A percentile compares a stretch with the other conserved stretches of the same genome.
phyloP scores from a whole-genome alignment of 2,888 invertebrate genomes.

The Drosophila emarginata region DNA sequence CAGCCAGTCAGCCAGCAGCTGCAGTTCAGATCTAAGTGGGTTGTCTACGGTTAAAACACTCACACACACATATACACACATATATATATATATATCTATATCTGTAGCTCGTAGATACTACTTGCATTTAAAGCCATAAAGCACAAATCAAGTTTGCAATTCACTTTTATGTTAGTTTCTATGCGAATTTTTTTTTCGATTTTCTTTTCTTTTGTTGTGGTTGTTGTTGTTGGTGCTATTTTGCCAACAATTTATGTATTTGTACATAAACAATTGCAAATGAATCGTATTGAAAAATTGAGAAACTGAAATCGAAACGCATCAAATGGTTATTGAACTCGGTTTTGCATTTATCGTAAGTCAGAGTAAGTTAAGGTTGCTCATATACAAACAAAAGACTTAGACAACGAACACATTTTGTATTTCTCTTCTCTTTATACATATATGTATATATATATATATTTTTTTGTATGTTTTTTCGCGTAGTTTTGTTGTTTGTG shows the following conservation, averaged over 20 bases:
- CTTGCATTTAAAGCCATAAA: conserved; percentile 12
- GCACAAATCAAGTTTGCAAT: conserved; percentile 53
- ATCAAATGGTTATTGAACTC: conserved; percentile 75
- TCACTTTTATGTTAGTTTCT: conserved; percentile 68
- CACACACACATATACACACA: conserved; percentile 8
- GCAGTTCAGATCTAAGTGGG: conserved; percentile 48
- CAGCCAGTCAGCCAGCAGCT: conserved; percentile 52
- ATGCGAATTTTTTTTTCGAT: conserved; percentile 33
- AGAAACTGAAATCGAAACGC: conserved; percentile 55
- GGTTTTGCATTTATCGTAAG: conserved; percentile 23
- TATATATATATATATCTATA: conserved; percentile 6
- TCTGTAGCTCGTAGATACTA: neutral
- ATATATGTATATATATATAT: too few relatives aligned
- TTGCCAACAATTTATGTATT: conserved; percentile 28
- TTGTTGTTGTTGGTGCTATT: neutral
- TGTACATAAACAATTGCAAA: conserved; percentile 33
- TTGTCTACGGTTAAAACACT: conserved; percentile 29
- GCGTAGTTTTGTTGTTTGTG: neutral
- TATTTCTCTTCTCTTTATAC: too few relatives aligned
- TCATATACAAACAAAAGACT: conserved; percentile 46
- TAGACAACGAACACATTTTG: conserved; percentile 48
- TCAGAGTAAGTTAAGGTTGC: neutral
- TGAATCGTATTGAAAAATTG: conserved; percentile 12
- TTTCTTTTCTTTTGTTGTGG: conserved; percentile 5
- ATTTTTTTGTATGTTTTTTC: too few relatives aligned